These are phyloP conservation scores for Irena cyanogastra DNA, from an alignment of 2,113 vertebrate species.

Conservation along the genomic window DNA sequence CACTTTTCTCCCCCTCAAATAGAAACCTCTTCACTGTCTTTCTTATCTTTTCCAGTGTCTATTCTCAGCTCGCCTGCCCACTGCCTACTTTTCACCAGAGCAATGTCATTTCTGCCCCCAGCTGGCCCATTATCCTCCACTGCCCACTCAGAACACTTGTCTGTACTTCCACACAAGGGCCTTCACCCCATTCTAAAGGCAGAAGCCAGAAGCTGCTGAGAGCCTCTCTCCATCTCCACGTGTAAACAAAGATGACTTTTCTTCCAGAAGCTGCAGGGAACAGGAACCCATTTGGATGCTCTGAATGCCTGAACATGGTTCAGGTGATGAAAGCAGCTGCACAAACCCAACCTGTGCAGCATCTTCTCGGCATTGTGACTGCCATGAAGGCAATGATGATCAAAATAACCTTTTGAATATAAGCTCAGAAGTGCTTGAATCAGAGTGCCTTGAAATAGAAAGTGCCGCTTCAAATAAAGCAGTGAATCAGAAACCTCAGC, in stretches of 20 bases:
- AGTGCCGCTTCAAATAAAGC: conserved; percentile 3
- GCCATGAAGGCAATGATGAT: not conserved
- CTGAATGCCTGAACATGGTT: not conserved
- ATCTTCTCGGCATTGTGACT: not conserved
- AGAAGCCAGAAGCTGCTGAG: not conserved
- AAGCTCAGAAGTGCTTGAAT: not conserved
- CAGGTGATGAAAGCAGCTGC: not conserved
- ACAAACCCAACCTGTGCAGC: not conserved
- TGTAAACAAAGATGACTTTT: not conserved
- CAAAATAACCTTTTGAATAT: not conserved
- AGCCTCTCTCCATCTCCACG: not conserved
- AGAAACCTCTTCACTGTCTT: not conserved
- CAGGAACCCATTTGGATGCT: not conserved
- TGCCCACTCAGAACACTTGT: not conserved
- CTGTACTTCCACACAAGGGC: not conserved
- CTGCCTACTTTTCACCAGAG: not conserved
- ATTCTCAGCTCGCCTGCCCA: not conserved
- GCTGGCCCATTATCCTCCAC: not conserved
- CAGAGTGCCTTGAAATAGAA: not conserved
- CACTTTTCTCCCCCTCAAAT: not conserved
- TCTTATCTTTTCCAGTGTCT: not conserved
- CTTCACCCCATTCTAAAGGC: not conserved
- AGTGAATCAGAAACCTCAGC: conserved; percentile 14
- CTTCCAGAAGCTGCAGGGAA: not conserved
- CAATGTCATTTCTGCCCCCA: not conserved